These are phyloP conservation scores for Anadara kagoshimensis DNA, from an alignment of 1,140 invertebrate species.

Conservation along the genomic window DNA sequence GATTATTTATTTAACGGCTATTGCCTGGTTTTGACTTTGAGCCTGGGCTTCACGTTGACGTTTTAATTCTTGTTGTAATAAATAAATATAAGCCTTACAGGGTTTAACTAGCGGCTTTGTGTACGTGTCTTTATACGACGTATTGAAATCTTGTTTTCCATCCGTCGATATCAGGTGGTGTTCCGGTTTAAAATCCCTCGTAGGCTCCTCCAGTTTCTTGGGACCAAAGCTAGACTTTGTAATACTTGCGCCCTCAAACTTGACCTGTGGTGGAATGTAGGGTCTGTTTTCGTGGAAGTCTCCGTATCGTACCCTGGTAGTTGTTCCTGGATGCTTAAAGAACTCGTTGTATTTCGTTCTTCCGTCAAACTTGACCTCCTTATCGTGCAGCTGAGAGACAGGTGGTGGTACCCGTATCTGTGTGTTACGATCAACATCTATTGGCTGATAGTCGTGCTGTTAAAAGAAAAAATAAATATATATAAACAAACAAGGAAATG, in stretches of 20 bases:
- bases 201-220: conserved; percentile 48
- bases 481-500: neutral
- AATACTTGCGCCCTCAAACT: conserved; percentile 59
- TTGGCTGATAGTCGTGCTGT: conserved; percentile 63
- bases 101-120: conserved; percentile 55
- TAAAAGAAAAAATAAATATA: conserved; percentile 10
- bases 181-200: conserved; percentile 52
- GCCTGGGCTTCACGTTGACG: no score
- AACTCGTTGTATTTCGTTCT: conserved; percentile 63
- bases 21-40: no score
- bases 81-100: conserved; percentile 60
- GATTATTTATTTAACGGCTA: no score
- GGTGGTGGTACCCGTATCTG: conserved; percentile 30
- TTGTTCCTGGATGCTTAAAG: conserved; percentile 59
- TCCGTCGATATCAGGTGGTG: conserved; percentile 41
- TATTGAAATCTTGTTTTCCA: conserved; percentile 55
- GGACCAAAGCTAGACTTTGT: conserved; percentile 53
- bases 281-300: conserved; percentile 66
- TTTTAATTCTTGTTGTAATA: conserved; percentile 63
- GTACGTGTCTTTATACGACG: conserved; percentile 59
- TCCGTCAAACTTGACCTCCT: conserved; percentile 60
- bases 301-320: conserved; percentile 54
- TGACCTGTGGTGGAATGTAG: conserved; percentile 54
- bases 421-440: conserved; percentile 46
- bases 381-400: conserved; percentile 24